Conservation (phyloP, 2,113 vertebrate species). For the Rhipidura dahli region DNA sequence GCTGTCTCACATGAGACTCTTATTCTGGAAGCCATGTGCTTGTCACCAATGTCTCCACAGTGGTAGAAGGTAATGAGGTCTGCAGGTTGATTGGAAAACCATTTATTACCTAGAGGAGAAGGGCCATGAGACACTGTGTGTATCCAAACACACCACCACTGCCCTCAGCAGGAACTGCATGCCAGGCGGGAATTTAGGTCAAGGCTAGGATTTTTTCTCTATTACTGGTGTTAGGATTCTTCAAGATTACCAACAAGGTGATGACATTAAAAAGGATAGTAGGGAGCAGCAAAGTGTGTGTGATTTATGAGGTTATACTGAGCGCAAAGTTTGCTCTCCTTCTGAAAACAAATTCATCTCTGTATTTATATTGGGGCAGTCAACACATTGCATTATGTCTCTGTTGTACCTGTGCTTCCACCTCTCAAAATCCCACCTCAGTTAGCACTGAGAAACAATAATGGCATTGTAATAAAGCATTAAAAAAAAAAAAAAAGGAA, state of each 20-base stretch:
- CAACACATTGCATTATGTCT: not conserved
- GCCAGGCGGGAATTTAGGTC: not conserved
- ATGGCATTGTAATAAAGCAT: not conserved
- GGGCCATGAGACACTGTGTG: rapidly evolving
- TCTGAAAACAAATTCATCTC: not conserved
- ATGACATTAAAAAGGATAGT: not conserved
- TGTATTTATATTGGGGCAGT: not conserved
- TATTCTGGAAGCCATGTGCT: not conserved
- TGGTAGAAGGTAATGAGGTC: not conserved
- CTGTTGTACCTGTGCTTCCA: not conserved
- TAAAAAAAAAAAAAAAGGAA: not conserved
- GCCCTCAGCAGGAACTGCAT: not conserved
- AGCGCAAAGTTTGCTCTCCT: not conserved
- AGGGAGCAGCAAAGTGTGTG: not conserved
- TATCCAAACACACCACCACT: not conserved
- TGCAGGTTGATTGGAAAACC: not conserved
- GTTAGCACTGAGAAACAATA: not conserved
- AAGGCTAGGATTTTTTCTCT: not conserved
- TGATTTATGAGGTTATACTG: not conserved
- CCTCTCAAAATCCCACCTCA: not conserved
- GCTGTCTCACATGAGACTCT: not conserved
- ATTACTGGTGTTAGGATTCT: not conserved
- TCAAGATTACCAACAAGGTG: not conserved
- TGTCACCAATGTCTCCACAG: not conserved
- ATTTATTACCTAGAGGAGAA: not conserved